Evolutionary conservation across 2,888 invertebrate species (phyloP).

Genomic region (Cinara cedri): DNA sequence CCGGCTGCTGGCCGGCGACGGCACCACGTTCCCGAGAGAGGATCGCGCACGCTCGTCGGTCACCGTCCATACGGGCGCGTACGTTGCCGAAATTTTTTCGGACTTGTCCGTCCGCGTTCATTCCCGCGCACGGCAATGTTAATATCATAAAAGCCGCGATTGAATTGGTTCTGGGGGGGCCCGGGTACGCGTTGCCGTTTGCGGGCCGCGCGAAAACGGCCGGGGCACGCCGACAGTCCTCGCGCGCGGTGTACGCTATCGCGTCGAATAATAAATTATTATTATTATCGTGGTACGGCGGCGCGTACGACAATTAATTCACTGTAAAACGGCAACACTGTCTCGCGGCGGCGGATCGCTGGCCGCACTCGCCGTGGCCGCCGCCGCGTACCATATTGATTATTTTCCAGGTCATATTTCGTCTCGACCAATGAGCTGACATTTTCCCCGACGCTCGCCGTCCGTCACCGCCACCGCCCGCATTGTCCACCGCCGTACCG

Average conservation of each 20-base stretch:
- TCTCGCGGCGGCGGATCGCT: background rate
- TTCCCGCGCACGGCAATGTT: no score
- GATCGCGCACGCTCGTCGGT: no score
- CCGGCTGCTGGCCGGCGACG: background rate
- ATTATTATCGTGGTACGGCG: background rate
- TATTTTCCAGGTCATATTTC: conserved; percentile 57
- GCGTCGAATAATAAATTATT: no score
- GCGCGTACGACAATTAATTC: background rate
- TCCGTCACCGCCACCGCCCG: conserved; percentile 26
- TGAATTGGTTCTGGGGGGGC: background rate
- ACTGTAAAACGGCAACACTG: conserved; percentile 39
- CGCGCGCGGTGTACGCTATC: background rate
- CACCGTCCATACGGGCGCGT: background rate
- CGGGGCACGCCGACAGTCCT: conserved; percentile 12
- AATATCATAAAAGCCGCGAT: no score
- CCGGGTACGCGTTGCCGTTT: background rate
- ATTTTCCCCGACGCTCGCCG: conserved; percentile 48
- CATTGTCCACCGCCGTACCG: background rate
- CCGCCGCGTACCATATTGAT: conserved; percentile 53
- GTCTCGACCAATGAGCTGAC: conserved; percentile 56
- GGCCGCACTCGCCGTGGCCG: background rate
- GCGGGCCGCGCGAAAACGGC: conserved; percentile 4
- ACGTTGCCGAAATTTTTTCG: no score
- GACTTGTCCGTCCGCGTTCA: no score
- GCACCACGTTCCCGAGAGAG: no score